Evolutionary conservation across 92 coral and sea anemone genomes (phyloP).

Genomic region (Zoanthus gigantus): DNA sequence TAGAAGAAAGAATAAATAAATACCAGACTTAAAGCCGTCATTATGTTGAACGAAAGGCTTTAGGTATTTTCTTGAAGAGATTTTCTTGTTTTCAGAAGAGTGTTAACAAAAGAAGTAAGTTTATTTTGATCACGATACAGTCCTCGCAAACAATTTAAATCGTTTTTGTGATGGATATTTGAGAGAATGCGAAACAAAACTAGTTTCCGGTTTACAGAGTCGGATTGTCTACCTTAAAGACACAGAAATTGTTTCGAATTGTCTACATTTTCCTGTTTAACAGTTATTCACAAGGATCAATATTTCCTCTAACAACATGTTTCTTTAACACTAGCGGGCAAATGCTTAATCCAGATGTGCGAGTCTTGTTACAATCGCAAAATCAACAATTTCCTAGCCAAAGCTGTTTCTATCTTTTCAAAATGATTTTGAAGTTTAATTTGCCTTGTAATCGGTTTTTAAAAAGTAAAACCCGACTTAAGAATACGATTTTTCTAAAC

Average conservation of each 20-base stretch:
- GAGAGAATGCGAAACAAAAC: background rate
- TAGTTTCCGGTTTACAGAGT: constrained; percentile 42
- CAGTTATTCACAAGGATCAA: constrained; percentile 21
- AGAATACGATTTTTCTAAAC: background rate
- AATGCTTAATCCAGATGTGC: constrained; percentile 42
- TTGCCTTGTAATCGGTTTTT: background rate
- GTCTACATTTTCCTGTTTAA: constrained; percentile 33
- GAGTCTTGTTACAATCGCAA: background rate
- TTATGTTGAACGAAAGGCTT: background rate
- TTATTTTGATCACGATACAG: background rate
- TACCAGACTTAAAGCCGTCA: constrained; percentile 31
- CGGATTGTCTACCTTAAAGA: constrained; percentile 39
- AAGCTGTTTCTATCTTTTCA: background rate
- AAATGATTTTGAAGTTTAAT: background rate
- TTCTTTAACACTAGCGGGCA: background rate
- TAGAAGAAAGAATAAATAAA: constrained; percentile 62
- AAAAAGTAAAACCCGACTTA: background rate
- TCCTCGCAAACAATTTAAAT: background rate
- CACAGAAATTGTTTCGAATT: constrained; percentile 18
- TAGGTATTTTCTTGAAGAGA: background rate
- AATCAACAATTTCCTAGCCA: background rate
- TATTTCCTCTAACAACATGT: constrained; percentile 48
- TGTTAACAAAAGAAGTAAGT: background rate
- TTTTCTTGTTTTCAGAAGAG: background rate
- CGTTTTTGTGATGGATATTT: background rate